A percentile compares a stretch with the other conserved stretches of the same genome.
These are phyloP conservation scores for Scomber colias DNA, from an alignment of 2,113 vertebrate genomes.

Conservation along the genomic window DNA sequence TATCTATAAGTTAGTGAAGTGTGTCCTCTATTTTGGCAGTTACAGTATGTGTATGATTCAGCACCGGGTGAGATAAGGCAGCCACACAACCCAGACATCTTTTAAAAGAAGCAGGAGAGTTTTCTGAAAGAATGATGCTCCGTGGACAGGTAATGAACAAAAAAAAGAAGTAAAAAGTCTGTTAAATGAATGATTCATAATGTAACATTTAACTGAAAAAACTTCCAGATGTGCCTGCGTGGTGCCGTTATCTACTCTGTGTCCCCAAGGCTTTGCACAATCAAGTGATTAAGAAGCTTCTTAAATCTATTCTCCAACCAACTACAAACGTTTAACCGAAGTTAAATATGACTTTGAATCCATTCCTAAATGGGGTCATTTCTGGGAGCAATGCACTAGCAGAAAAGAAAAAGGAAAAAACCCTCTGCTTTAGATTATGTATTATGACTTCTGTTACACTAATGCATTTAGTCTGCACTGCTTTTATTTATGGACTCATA, in stretches of 20 bases:
- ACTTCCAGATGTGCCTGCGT: conserved; percentile 5
- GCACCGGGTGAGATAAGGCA: conserved; percentile 42
- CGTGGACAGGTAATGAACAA: conserved; percentile 28
- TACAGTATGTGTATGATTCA: conserved; percentile 43
- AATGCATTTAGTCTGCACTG: conserved; percentile 6
- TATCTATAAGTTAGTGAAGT: conserved; percentile 46
- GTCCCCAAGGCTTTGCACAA: conserved; percentile 44
- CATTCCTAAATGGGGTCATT: conserved; percentile 52
- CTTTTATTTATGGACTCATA: conserved; percentile 31
- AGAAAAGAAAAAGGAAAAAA: not conserved
- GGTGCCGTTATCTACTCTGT: conserved; percentile 44
- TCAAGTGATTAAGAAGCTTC: conserved; percentile 46
- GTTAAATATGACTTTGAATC: conserved; percentile 52
- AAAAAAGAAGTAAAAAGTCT: conserved; percentile 33
- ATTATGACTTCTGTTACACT: conserved; percentile 21
- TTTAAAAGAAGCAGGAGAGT: conserved; percentile 19
- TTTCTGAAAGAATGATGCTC: conserved; percentile 13
- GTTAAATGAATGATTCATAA: conserved; percentile 55
- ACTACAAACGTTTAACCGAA: conserved; percentile 25
- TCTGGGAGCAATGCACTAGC: conserved; percentile 18
- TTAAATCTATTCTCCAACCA: conserved; percentile 45
- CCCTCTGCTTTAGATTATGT: conserved; percentile 45
- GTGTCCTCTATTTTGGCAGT: conserved; percentile 46
- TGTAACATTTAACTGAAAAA: conserved; percentile 47
- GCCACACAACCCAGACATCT: conserved; percentile 23